phyloP scores from a whole-genome alignment of 2,888 invertebrate genomes.

The Microplitis deprimator region DNA sequence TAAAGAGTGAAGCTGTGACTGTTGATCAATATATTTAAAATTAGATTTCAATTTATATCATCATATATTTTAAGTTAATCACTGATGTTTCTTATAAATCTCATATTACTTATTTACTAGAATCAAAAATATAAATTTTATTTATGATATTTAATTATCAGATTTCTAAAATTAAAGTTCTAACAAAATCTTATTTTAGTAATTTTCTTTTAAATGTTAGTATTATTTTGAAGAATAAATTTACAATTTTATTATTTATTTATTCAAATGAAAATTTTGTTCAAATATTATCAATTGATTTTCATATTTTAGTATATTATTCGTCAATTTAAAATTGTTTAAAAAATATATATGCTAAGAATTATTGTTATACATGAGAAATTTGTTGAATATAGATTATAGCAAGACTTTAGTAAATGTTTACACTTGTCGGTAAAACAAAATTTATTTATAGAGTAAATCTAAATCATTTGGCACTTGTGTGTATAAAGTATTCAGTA shows the following conservation, averaged over 20 bases:
- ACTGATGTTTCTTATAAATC: too few relatives aligned
- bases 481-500: constrained; percentile 25
- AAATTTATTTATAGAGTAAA: constrained; percentile 28
- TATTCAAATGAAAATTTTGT: too few relatives aligned
- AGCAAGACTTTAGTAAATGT: constrained; percentile 22
- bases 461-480: constrained; percentile 31
- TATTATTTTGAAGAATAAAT: too few relatives aligned
- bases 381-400: constrained; percentile 12
- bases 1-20: neutral
- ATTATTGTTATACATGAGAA: neutral
- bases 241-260: too few relatives aligned
- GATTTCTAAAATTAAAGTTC: too few relatives aligned
- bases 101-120: too few relatives aligned
- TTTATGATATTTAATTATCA: too few relatives aligned
- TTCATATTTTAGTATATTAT: neutral
- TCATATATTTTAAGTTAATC: neutral
- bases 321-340: neutral
- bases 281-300: neutral
- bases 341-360: neutral
- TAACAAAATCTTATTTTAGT: too few relatives aligned
- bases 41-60: neutral
- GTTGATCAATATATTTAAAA: neutral
- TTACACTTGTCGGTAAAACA: constrained; percentile 28
- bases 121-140: too few relatives aligned
- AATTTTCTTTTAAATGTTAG: too few relatives aligned